Evolutionary conservation across 2,113 vertebrate genomes (phyloP).

Genomic region (Caloenas nicobarica): DNA sequence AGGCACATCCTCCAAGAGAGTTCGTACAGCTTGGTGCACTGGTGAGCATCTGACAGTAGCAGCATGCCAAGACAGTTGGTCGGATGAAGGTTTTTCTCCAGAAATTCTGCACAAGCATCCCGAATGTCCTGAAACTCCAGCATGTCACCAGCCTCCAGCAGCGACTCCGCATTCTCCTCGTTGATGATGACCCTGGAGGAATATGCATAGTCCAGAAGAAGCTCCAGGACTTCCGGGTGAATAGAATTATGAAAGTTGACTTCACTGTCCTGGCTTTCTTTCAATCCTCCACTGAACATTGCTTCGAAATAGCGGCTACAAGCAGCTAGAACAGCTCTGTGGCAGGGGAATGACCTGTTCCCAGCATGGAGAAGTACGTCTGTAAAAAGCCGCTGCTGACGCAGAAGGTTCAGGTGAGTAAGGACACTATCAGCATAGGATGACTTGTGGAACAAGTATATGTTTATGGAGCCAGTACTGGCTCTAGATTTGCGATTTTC

Average conservation of each 20-base stretch:
- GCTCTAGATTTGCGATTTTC: conserved; percentile 85
- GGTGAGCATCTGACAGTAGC: conserved; percentile 81
- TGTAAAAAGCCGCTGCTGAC: conserved; percentile 84
- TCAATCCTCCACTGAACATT: conserved; percentile 84
- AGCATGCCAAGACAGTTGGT: conserved; percentile 85
- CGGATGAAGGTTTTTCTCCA: conserved; percentile 84
- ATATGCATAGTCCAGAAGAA: conserved; percentile 83
- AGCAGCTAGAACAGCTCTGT: conserved; percentile 81
- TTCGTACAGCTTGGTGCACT: conserved; percentile 83
- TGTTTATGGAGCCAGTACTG: conserved; percentile 85
- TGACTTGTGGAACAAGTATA: conserved; percentile 84
- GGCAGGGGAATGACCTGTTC: conserved; percentile 82
- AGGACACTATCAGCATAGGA: conserved; percentile 86
- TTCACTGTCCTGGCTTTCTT: conserved; percentile 84
- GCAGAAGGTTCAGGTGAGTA: conserved; percentile 81
- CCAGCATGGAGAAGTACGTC: conserved; percentile 84
- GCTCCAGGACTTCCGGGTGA: conserved; percentile 82
- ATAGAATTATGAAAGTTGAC: conserved; percentile 85
- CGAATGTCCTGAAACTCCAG: conserved; percentile 84
- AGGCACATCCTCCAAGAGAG: conserved; percentile 86
- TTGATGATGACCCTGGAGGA: conserved; percentile 85
- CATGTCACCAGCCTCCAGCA: conserved; percentile 84
- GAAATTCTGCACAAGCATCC: conserved; percentile 84
- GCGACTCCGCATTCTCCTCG: conserved; percentile 81
- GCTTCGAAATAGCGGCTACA: conserved; percentile 86